A percentile compares a stretch with the other conserved stretches of the same genome.
Conservation (phyloP, 1,140 invertebrate species). For the Hycleus phaleratus region DNA sequence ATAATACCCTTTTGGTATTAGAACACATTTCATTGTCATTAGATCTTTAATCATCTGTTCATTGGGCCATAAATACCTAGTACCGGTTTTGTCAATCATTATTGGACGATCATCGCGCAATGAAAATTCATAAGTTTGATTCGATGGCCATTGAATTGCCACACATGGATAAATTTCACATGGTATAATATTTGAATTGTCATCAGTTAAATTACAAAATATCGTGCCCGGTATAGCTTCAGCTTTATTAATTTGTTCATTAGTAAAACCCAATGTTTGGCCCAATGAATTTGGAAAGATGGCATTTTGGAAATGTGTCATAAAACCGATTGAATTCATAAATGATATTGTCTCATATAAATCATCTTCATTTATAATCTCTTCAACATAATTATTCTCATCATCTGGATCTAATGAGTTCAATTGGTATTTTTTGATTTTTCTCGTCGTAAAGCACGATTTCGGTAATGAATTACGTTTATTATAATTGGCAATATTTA, state of each 20-base stretch:
- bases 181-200: constrained; percentile 12
- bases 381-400: constrained; percentile 5
- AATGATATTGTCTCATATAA: constrained; percentile 23
- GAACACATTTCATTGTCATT: constrained; percentile 55
- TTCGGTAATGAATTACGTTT: constrained; percentile 1
- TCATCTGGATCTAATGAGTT: constrained; percentile 17
- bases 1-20: constrained; percentile 58
- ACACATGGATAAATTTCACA: constrained; percentile 31
- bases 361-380: constrained; percentile 9
- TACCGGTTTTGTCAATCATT: constrained; percentile 23
- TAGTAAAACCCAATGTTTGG: constrained; percentile 18
- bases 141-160: constrained; percentile 27
- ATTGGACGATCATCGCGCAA: constrained; percentile 26
- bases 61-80: constrained; percentile 57
- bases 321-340: constrained; percentile 26
- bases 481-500: constrained; percentile 1
- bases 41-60: constrained; percentile 55
- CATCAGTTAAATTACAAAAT: constrained; percentile 29
- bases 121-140: constrained; percentile 25
- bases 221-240: constrained; percentile 27
- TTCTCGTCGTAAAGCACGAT: constrained; percentile 7
- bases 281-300: constrained; percentile 23
- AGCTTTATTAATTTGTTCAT: constrained; percentile 20
- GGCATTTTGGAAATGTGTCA: constrained; percentile 25
- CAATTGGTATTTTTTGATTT: constrained; percentile 17